Conservation (phyloP, 1,140 invertebrate genomes). For the Oppia nitens region DNA sequence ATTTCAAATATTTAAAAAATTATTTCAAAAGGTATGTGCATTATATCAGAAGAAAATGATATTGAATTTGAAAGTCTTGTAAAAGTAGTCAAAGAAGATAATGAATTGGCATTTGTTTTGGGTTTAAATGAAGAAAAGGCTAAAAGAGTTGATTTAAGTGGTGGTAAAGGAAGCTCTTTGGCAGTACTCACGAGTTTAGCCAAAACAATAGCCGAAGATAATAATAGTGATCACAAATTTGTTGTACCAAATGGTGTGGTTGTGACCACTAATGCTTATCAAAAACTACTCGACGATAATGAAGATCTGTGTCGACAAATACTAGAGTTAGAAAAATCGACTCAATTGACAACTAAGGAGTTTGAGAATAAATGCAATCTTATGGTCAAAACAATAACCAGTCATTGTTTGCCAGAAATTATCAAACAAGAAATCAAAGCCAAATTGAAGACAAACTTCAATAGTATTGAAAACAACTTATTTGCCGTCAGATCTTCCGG, state of each 20-base stretch:
- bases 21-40: background rate
- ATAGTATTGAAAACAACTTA: background rate
- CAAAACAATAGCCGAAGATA: background rate
- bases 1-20: background rate
- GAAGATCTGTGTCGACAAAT: background rate
- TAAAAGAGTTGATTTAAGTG: slow-evolving; percentile 32
- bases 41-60: slow-evolving; percentile 1
- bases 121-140: background rate
- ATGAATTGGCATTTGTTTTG: background rate
- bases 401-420: background rate
- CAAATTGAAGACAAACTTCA: background rate
- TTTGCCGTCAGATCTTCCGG: slow-evolving; percentile 45
- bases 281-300: background rate
- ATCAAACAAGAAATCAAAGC: background rate
- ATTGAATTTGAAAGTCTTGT: background rate
- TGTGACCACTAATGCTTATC: slow-evolving; percentile 36
- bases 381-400: background rate
- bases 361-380: background rate
- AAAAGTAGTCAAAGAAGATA: background rate
- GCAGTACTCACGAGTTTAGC: slow-evolving; percentile 34
- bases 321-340: background rate
- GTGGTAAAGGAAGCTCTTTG: slow-evolving; percentile 51
- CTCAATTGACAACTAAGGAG: background rate
- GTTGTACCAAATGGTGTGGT: slow-evolving; percentile 40
- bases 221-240: background rate